Base-by-base conservation (phyloP, 1,140 invertebrate species). In the Leptopilina boulardi region DNA sequence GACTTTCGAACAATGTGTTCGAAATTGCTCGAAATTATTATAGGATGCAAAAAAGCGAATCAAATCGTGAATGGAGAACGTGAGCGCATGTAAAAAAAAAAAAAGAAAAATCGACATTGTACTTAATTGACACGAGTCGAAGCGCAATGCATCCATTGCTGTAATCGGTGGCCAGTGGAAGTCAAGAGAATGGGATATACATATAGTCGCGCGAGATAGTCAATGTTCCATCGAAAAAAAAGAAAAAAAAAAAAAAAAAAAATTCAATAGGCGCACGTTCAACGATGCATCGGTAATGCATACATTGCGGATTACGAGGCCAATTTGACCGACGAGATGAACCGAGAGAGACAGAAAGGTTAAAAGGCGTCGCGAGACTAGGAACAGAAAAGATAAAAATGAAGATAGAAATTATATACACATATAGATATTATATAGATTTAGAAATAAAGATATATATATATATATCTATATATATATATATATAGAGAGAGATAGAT, bases 231-330 rank as follows among this genome's bases (percentile, higher is more conserved):
- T 73, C 30, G 44, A 78, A 83, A 56, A 78, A 82, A 85, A 84
- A 85, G 82, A 83, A 78, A 78, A 83, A 56, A 78, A 82, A 85
- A 84, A 78, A 83, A 56, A 78, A 82, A 85, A 84, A 85, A 84
- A 83, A 78, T 84, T 82, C 75, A 78, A 85, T 84, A 73, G 84
- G 76, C 80, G 76, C 77, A 82, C 79, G 77, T 71, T 77, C 80
- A 75, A 73, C 76, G 78, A 80, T 80, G 77, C 81, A 83, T 83
- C 44, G 75, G 79, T 84, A 81, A 81, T 84, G 81, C 77, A 84
- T 76, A 76, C 76, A 73, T 77, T 77, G 74, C 41, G 78, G 66
- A 59, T 56, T 81, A 59, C 56, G 38, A 54, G 73, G 73, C 77
- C 82, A 81, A 80, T 84, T 79, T 77, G 59, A 72, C 66, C 70